Percentiles rank a stretch among this genome's conserved stretches.
Evolutionary conservation across 1,140 invertebrate genomes (phyloP).

Genomic region (Gonatopus flavifemur): DNA sequence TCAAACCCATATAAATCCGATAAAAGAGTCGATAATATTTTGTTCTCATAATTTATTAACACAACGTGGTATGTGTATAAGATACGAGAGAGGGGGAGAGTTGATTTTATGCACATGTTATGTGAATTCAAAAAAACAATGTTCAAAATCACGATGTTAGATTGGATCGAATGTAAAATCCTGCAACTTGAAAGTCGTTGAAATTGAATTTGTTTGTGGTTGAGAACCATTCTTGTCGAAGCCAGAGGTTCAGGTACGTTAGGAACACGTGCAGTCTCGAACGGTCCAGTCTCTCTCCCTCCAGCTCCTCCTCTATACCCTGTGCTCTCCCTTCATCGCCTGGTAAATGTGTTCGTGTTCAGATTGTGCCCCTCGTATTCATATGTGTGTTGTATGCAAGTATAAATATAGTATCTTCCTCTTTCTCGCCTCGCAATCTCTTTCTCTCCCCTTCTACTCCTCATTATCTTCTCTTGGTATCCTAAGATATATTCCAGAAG

Average conservation of each 20-base stretch:
- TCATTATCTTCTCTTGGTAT: constrained; percentile 23
- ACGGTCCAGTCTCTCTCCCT: constrained; percentile 45
- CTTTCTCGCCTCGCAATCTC: constrained; percentile 7
- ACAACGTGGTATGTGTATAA: too few relatives aligned
- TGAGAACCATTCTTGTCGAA: constrained; percentile 50
- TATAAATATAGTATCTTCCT: constrained; percentile 44
- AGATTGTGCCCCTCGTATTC: constrained; percentile 30
- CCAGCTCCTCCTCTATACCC: constrained; percentile 2
- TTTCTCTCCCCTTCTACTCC: constrained; percentile 1
- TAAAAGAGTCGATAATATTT: too few relatives aligned
- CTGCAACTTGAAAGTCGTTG: too few relatives aligned
- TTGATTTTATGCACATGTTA: too few relatives aligned
- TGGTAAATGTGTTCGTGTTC: constrained; percentile 45
- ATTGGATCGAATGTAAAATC: too few relatives aligned
- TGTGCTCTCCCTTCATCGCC: too few relatives aligned
- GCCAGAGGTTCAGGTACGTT: constrained; percentile 53
- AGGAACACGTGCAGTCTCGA: constrained; percentile 58
- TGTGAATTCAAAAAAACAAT: too few relatives aligned
- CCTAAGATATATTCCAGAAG: constrained; percentile 41
- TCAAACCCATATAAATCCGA: too few relatives aligned
- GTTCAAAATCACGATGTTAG: too few relatives aligned
- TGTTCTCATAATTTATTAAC: too few relatives aligned
- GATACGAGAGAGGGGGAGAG: too few relatives aligned
- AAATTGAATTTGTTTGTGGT: too few relatives aligned
- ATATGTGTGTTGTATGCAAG: constrained; percentile 52